Evolutionary conservation across 2,797 vertebrate species (phyloP).

Genomic region (Spinibarbus caldwelli): DNA sequence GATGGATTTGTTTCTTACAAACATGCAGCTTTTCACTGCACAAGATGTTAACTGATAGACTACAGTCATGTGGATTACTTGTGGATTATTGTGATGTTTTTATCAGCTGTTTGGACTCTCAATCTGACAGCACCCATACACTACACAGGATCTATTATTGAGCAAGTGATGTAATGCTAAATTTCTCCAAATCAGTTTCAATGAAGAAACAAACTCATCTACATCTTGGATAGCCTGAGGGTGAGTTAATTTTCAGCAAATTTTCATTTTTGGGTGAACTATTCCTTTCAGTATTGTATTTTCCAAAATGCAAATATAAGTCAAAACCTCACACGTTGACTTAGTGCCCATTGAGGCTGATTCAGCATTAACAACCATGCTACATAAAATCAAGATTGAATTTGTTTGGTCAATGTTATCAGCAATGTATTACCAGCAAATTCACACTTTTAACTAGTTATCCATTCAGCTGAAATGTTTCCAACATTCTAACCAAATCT

Average conservation of each 20-base stretch:
- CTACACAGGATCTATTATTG: neutral
- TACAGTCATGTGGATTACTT: neutral
- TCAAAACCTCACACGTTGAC: neutral
- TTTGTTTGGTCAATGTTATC: neutral
- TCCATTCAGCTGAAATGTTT: neutral
- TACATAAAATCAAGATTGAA: conserved; percentile 10
- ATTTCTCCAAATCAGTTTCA: neutral
- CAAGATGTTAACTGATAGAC: neutral
- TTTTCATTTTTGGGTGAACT: neutral
- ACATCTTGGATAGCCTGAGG: neutral
- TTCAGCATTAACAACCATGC: conserved; percentile 28
- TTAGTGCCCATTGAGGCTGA: neutral
- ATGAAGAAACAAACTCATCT: neutral
- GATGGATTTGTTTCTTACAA: neutral
- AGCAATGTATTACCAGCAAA: neutral
- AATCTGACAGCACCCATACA: neutral
- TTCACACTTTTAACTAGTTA: neutral
- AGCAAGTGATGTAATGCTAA: neutral
- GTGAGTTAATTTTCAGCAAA: neutral
- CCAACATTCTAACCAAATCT: conserved; percentile 4
- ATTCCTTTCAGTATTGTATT: neutral
- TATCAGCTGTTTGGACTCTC: neutral
- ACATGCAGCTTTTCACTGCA: neutral
- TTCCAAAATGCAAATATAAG: conserved; percentile 1
- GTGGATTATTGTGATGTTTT: neutral